Base-by-base conservation (phyloP, 1,140 invertebrate genomes). In the Vollenhovia emeryi region DNA sequence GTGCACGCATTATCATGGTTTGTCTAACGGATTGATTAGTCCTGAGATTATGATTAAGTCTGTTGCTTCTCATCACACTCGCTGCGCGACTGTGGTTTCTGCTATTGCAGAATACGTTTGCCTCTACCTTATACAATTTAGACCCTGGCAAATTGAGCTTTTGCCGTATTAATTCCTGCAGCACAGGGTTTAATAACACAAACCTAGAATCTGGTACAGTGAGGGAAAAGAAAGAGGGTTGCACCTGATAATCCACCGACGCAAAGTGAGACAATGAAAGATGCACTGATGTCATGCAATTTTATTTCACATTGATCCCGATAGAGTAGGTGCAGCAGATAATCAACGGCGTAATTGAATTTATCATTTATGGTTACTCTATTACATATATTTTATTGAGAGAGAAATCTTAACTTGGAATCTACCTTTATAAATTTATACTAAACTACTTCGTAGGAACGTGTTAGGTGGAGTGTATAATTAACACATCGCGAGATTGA, bases 31-130 rank as follows among this genome's bases (percentile, higher is more conserved):
- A n/a, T 64, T 50, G 59, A 30, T 64, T 64, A 64, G 52, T 43
- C 27, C 43, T 18, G 43, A 50, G 43, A 43, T 78, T 78, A 64
- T 50, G 75, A 64, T 78, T 78, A 64, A 78, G 30, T 78, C 30
- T 50, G 43, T 48, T n/a, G 59, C 43, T 64, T 36, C 75, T 75
- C 36, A 36, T 27, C 3, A 1, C 21, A 11, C 24, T 62, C 40
- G 11, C 48, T 18, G 48, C 69, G 69, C 40, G 30, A n/a, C n/a
- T 78, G 75, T n/a, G 75, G 75, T 78, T 50, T 64, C 59, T 64
- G 36, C 43, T 36, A 64, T 13, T 64, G 30, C 43, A 50, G 8
- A n/a, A 78, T 40, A 55, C 40, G 48, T 40, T 40, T 43, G 40
- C n/a, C 21, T 59, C 21, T 43, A 15, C 43, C 43, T 48, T 64